Conservation (phyloP, 2,113 vertebrate species). For the Grallaria varia region DNA sequence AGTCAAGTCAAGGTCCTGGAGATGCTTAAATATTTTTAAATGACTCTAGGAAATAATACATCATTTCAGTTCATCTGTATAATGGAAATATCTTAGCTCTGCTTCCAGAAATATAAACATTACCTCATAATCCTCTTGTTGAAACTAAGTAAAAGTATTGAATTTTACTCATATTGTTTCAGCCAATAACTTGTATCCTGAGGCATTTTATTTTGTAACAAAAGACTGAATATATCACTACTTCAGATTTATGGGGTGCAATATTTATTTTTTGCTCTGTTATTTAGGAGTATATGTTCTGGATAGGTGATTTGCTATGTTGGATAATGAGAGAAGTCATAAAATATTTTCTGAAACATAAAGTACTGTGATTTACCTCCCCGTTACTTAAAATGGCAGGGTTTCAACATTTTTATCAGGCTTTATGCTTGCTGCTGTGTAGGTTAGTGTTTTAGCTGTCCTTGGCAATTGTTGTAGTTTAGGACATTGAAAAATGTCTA, state of each 20-base stretch:
- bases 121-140: neutral
- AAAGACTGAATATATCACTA: neutral
- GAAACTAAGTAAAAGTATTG: neutral
- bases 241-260: neutral
- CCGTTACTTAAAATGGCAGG: neutral
- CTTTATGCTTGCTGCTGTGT: neutral
- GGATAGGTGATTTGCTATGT: neutral
- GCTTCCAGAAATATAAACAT: constrained; percentile 9
- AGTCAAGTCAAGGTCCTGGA: constrained; percentile 11
- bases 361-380: neutral
- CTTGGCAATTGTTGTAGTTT: neutral
- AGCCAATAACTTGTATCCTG: neutral
- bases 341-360: neutral
- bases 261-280: neutral
- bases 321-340: neutral
- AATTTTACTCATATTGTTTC: neutral
- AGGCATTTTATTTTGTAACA: neutral
- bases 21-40: constrained; percentile 5
- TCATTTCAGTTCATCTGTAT: constrained; percentile 21
- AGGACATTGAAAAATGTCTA: neutral
- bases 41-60: constrained; percentile 26
- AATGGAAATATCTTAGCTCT: neutral
- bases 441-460: neutral
- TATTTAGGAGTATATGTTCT: neutral
- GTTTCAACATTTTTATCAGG: neutral